phyloP scores from a whole-genome alignment of 2,113 vertebrate genomes.

The Cebus imitator region DNA sequence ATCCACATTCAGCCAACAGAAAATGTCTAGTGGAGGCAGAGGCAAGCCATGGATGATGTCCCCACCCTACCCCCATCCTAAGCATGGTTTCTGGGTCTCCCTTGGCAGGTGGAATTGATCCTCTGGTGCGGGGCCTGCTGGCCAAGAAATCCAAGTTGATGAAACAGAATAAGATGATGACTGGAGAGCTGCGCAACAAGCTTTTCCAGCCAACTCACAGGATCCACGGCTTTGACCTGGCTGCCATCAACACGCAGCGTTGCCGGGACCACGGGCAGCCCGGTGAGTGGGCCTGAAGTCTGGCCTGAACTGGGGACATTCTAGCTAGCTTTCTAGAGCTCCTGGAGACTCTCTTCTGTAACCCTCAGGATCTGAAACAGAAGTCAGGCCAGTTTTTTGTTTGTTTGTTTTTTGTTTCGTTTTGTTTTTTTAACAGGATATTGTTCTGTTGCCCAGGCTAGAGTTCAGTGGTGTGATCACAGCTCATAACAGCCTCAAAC shows the following conservation, averaged over 20 bases:
- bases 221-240: conserved; percentile 85
- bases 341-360: neutral
- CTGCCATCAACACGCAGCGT: conserved; percentile 89
- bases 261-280: conserved; percentile 90
- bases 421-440: no score
- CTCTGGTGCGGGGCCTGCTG: conserved; percentile 83
- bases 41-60: neutral
- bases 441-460: no score
- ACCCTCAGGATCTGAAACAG: neutral
- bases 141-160: conserved; percentile 86
- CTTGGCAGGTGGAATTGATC: conserved; percentile 74
- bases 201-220: conserved; percentile 84
- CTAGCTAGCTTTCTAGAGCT: neutral
- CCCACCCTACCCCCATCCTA: neutral
- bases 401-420: no score
- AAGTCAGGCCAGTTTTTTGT: neutral
- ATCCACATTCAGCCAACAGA: neutral
- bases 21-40: neutral
- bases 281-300: conserved; percentile 76
- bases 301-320: neutral
- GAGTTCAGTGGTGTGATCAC: no score
- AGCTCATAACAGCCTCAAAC: no score
- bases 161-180: conserved; percentile 88
- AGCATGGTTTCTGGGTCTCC: neutral
- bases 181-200: conserved; percentile 86